These are phyloP conservation scores for Crocidura indochinensis DNA, from an alignment of 2,797 vertebrate species.

Conservation along the genomic window DNA sequence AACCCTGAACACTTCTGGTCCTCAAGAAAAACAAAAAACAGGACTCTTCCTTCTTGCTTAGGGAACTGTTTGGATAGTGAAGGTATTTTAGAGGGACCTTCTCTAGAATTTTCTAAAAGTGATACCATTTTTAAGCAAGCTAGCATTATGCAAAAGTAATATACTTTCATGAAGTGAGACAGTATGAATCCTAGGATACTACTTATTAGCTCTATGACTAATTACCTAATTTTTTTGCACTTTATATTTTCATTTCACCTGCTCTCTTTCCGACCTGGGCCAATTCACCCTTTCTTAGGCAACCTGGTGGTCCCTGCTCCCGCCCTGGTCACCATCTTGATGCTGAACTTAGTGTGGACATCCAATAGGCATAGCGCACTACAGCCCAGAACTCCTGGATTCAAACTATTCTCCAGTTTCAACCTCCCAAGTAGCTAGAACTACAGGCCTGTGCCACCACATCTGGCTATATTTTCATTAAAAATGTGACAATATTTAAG, in stretches of 20 bases:
- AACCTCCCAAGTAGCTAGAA: too few species aligned
- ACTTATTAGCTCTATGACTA: neutral
- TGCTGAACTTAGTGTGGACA: too few species aligned
- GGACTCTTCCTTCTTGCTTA: neutral
- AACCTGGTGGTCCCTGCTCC: too few species aligned
- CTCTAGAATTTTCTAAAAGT: slow-evolving; percentile 52
- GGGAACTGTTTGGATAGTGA: slow-evolving; percentile 10
- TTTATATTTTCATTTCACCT: neutral
- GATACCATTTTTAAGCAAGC: neutral
- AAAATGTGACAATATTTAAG: neutral
- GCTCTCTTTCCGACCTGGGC: too few species aligned
- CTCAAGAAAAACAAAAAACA: too few species aligned
- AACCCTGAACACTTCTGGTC: too few species aligned
- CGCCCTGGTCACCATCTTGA: too few species aligned
- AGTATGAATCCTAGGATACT: neutral
- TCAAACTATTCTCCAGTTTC: too few species aligned
- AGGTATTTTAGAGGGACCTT: neutral
- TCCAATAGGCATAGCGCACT: too few species aligned
- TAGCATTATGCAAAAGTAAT: neutral
- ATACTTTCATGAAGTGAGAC: neutral
- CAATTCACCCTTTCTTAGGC: too few species aligned
- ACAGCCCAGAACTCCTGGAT: too few species aligned
- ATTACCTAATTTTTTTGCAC: neutral
- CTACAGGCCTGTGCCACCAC: too few species aligned
- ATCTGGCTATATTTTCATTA: neutral